Percentiles rank a stretch among this genome's conserved stretches.
Conservation (phyloP, 1,140 invertebrate genomes). For the Papilio glaucus region DNA sequence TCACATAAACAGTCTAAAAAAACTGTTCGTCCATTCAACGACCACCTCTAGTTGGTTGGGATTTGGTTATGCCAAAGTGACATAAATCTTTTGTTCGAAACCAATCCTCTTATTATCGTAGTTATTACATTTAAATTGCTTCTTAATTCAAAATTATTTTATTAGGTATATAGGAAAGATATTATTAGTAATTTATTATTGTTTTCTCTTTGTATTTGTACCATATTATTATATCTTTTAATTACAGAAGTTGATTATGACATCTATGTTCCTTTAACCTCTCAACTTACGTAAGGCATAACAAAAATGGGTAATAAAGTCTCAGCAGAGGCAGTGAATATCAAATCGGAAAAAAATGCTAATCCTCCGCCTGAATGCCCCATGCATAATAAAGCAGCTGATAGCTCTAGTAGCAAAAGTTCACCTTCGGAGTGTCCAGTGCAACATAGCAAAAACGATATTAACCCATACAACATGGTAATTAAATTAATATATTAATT, state of each 20-base stretch:
- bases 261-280: slow-evolving; percentile 54
- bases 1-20: no score
- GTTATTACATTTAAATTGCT: no score
- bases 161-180: background rate
- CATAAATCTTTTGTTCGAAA: no score
- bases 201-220: background rate
- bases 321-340: slow-evolving; percentile 82
- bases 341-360: slow-evolving; percentile 57
- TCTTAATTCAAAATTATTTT: background rate
- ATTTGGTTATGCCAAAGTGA: no score
- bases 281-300: slow-evolving; percentile 70
- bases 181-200: background rate
- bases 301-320: slow-evolving; percentile 86
- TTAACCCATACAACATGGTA: slow-evolving; percentile 93
- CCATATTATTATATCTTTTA: background rate
- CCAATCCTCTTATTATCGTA: no score
- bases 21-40: no score
- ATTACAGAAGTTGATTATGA: slow-evolving; percentile 41
- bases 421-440: slow-evolving; percentile 87
- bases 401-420: slow-evolving; percentile 50
- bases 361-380: slow-evolving; percentile 89
- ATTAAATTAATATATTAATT: slow-evolving; percentile 46
- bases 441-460: slow-evolving; percentile 83
- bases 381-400: slow-evolving; percentile 85
- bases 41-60: no score